Evolutionary conservation across 2,888 invertebrate genomes (phyloP), one percentile per base, ranked within the genome.

Genomic region (Lasioglossum villosulum): DNA sequence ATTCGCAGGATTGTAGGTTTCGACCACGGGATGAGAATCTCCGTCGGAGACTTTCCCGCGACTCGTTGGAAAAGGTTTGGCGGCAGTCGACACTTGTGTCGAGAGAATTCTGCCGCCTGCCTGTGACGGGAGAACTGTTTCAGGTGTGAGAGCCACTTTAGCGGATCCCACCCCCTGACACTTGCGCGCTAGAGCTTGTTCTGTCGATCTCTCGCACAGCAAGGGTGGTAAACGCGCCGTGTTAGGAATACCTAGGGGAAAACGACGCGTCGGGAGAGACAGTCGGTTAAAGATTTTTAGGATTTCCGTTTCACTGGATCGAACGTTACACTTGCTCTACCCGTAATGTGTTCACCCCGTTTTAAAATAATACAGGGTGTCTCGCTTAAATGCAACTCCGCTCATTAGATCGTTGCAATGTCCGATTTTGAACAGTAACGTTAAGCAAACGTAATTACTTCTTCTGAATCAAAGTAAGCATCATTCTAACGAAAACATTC

Each of bases 101-200:
- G 77, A 75, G 71, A 68, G 76, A 82, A 74, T 73, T 75, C 76
- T 39, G 68, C 42, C 78, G 77, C 56, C 52, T 34, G 63, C 78
- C 85, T 86, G 80, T 85, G 85, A 85, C 48, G 75, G 66, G 70
- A 70, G 75, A 82, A 86, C 82, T 52, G 82, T 82, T 82, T 82
- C 76, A 77, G 75, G 72, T 78, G 80, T 74, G 75, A 86, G 81
- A 76, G 77, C 85, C 82, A 86, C 85, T 86, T 86, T 85, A 34
- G 12, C 30, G 12, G 30, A 63, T 73, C 71, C 45, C 56, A 52
- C 27, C 56, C 74, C 76, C 66, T 70, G 71, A 52, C 72, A n/a
- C 76, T 72, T 45, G 70, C 39, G 37, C 37, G 70, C 39, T 52
- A 19, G 16, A 74, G 23, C 30, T 27, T 23, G 34, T 72, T 3